Conservation (phyloP, 2,888 invertebrate species). For the Macrophya alboannulata region DNA sequence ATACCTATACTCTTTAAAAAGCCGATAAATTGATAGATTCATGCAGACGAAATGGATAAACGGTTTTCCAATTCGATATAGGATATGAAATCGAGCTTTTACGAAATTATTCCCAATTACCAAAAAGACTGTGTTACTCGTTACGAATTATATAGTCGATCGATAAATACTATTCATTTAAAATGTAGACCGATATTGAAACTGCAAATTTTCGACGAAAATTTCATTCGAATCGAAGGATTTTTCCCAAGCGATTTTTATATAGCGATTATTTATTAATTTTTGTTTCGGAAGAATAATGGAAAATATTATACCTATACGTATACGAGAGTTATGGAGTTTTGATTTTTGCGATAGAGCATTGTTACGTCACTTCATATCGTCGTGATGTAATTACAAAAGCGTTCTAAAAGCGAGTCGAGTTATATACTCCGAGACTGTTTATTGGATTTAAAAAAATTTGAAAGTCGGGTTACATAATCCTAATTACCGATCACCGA, state of each 20-base stretch:
- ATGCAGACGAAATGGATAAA: too few relatives aligned
- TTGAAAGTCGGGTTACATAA: constrained; percentile 22
- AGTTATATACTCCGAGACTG: neutral
- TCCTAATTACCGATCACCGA: constrained; percentile 5
- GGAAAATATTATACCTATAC: neutral
- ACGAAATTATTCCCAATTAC: too few relatives aligned
- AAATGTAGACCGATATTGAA: too few relatives aligned
- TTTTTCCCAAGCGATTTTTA: too few relatives aligned
- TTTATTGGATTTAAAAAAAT: neutral
- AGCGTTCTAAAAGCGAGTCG: neutral
- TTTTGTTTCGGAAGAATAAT: neutral
- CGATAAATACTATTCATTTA: too few relatives aligned
- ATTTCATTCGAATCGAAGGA: too few relatives aligned
- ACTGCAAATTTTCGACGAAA: too few relatives aligned
- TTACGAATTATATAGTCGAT: neutral
- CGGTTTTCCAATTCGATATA: too few relatives aligned
- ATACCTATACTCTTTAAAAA: too few relatives aligned
- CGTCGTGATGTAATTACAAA: constrained; percentile 11
- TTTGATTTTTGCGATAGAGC: neutral
- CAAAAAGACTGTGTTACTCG: neutral
- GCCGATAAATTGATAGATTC: too few relatives aligned
- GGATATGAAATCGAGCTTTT: too few relatives aligned
- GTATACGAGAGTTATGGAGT: neutral
- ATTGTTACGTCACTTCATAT: neutral
- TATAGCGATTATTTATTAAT: neutral